phyloP scores from a whole-genome alignment of 2,113 vertebrate genomes.

The Brachyistius frenatus region DNA sequence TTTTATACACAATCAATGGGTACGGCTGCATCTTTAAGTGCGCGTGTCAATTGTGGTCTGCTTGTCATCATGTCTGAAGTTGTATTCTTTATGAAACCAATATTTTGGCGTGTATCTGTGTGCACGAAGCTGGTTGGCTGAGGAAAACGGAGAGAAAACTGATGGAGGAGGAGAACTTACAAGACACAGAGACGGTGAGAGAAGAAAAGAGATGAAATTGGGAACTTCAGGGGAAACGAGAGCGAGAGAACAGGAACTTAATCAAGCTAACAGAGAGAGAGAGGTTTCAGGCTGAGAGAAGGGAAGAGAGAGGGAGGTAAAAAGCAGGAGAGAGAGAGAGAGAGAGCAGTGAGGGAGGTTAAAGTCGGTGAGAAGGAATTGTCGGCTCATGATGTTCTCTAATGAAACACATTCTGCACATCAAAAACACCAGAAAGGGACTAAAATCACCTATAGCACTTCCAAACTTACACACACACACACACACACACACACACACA shows the following conservation, averaged over 20 bases:
- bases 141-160: conserved; percentile 4
- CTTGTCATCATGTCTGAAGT: neutral
- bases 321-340: conserved; percentile 1
- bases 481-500: neutral
- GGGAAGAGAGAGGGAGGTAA: neutral
- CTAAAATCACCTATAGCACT: neutral
- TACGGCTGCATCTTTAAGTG: too few relatives aligned
- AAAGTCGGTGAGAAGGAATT: conserved; percentile 11
- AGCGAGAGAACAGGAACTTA: conserved; percentile 27
- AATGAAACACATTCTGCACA: conserved; percentile 40
- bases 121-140: neutral
- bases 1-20: too few relatives aligned
- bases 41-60: neutral
- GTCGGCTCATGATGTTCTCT: conserved; percentile 22
- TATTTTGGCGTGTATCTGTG: neutral
- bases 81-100: neutral
- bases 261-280: conserved; percentile 20
- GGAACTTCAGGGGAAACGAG: conserved; percentile 18
- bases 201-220: conserved; percentile 26
- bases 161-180: conserved; percentile 19
- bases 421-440: conserved; percentile 17
- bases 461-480: neutral
- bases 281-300: neutral
- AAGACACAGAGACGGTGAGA: conserved; percentile 1
- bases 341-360: conserved; percentile 11